Evolutionary conservation across 2,113 vertebrate genomes (phyloP), one percentile per base, ranked within the genome.

Genomic region (Podiceps cristatus): DNA sequence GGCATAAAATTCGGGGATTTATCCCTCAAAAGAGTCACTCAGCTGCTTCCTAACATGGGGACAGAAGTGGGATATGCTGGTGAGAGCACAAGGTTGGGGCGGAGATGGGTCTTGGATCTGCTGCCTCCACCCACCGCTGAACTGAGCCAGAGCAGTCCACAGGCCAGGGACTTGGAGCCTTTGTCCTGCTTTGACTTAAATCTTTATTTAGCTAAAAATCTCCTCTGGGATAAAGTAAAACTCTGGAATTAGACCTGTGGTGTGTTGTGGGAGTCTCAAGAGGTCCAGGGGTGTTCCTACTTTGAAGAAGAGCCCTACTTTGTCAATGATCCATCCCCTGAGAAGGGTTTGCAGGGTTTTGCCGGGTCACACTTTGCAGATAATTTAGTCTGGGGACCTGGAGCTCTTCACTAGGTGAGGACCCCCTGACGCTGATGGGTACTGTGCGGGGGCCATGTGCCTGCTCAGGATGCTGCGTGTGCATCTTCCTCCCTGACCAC

Each of bases 1-100:
- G 95, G 77, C 87, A 64, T 88, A 66, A 93, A 93, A 76, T 66
- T 88, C 86, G 73, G 94, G 91, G 86, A n/a, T 91, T 96, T 93
- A 62, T 91, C 71, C 84, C 91, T 93, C 71, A 6, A 22, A 89
- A 95, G 77, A 67, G 81, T 94, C 80, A 42, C 63, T 95, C 4
- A 1, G 67, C 47, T 78, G 18, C 66, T 96, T 59, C 50, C 49
- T 15, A 40, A 24, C 33, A 2, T 31, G 37, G 50, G 44, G n/a
- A 76, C n/a, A 31, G 66, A 49, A 83, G 66, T 52, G 66, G 86
- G 69, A 64, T 68, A 56, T 42, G 68, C 45, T 91, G 58, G 19
- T 53, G 58, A 62, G 89, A 93, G 62, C 52, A 56, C 23, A 49
- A 44, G 73, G 73, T 68, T 1, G 1, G 37, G 64, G 18, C 40